Conservation (phyloP, 2,888 invertebrate species). For the Hecatera dysodea region DNA sequence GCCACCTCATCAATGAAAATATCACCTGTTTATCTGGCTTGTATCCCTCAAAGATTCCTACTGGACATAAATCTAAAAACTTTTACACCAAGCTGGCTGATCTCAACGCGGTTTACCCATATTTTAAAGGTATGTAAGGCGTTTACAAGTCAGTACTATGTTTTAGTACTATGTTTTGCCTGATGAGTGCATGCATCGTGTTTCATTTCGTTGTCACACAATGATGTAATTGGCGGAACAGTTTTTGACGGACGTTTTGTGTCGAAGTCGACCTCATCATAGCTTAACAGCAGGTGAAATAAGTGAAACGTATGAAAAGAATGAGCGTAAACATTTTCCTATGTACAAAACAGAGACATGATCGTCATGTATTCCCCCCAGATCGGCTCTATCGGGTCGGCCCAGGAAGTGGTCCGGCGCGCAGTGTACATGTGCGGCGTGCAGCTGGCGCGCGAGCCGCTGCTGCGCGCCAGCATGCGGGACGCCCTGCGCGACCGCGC, state of each 20-base stretch:
- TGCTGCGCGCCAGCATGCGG: slow-evolving; percentile 95
- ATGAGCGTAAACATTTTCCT: background rate
- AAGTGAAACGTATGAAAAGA: background rate
- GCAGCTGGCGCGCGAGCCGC: slow-evolving; percentile 97
- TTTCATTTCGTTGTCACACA: background rate
- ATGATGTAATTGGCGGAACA: background rate
- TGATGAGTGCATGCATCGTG: background rate
- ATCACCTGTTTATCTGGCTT: too few relatives aligned
- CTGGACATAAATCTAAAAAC: too few relatives aligned
- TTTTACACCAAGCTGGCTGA: too few relatives aligned
- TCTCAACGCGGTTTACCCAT: background rate
- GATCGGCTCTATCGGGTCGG: slow-evolving; percentile 81
- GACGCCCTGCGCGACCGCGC: slow-evolving; percentile 97
- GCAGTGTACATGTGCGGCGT: slow-evolving; percentile 98
- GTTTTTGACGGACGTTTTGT: too few relatives aligned
- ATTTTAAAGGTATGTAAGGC: too few relatives aligned
- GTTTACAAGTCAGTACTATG: too few relatives aligned
- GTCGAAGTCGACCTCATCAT: too few relatives aligned
- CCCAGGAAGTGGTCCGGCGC: slow-evolving; percentile 96
- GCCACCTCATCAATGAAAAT: too few relatives aligned
- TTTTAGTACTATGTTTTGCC: background rate
- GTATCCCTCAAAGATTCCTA: too few relatives aligned
- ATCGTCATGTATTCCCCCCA: slow-evolving; percentile 39
- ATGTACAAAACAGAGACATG: background rate
- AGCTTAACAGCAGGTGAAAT: too few relatives aligned